Evolutionary conservation across 2,888 invertebrate genomes (phyloP).

Genomic region (Notodonta dromedarius): DNA sequence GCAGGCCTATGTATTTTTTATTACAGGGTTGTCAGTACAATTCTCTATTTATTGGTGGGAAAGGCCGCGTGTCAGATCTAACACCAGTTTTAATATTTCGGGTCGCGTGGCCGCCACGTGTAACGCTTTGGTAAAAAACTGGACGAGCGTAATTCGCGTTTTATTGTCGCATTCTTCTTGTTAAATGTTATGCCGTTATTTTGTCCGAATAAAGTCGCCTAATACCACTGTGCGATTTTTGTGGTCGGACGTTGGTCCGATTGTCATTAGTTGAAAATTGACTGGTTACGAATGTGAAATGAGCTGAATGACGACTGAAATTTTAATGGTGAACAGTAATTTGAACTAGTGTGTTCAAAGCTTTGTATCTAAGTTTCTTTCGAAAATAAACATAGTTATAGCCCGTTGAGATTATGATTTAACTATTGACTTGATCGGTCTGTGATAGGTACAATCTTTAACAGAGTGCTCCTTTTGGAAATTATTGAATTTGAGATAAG

Average conservation of each 20-base stretch:
- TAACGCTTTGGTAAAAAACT: constrained; percentile 80
- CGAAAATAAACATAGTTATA: too few species aligned
- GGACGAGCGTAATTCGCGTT: constrained; percentile 77
- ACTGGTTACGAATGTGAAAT: constrained; percentile 51
- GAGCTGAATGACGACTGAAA: constrained; percentile 26
- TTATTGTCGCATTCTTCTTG: constrained; percentile 79
- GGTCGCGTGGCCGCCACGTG: constrained; percentile 75
- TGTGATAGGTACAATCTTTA: too few species aligned
- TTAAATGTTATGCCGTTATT: constrained; percentile 70
- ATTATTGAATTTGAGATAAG: constrained; percentile 1
- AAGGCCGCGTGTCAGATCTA: constrained; percentile 82
- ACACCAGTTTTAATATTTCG: constrained; percentile 84
- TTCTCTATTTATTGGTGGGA: constrained; percentile 83
- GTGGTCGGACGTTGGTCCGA: constrained; percentile 59
- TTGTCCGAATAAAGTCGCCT: constrained; percentile 14
- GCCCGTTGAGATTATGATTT: too few species aligned
- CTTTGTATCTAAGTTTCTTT: too few species aligned
- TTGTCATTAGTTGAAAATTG: constrained; percentile 72
- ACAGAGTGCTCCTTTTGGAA: neutral
- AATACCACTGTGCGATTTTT: constrained; percentile 45
- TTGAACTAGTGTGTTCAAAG: neutral
- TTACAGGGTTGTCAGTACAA: constrained; percentile 68
- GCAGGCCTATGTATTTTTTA: constrained; percentile 21
- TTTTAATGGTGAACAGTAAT: constrained; percentile 25
- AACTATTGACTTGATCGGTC: too few species aligned